Percentiles rank a stretch among this genome's conserved stretches.
phyloP scores from a whole-genome alignment of 2,888 invertebrate genomes.

The Lamellibrachia satsuma region DNA sequence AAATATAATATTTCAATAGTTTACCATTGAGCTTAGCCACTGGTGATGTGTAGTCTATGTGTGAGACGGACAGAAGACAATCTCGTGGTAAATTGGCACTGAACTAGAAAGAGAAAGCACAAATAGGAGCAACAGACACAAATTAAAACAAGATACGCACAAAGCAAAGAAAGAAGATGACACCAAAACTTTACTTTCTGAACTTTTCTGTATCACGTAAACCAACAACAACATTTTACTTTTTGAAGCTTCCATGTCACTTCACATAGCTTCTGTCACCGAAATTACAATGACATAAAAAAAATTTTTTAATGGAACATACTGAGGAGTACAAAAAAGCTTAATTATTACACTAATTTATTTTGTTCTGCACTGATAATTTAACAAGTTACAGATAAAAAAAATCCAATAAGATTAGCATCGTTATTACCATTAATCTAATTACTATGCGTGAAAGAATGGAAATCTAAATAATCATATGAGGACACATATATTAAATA shows the following conservation, averaged over 20 bases:
- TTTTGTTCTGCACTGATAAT: neutral
- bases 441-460: neutral
- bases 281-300: neutral
- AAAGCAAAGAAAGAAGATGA: neutral
- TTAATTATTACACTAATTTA: neutral
- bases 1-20: neutral
- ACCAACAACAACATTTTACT: neutral
- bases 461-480: neutral
- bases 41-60: slow-evolving; percentile 69
- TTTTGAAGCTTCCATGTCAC: neutral
- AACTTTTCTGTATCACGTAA: neutral
- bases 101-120: neutral
- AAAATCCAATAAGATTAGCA: too few relatives aligned
- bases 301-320: neutral
- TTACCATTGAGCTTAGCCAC: slow-evolving; percentile 72
- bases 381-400: neutral
- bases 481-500: neutral
- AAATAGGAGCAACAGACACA: neutral
- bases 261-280: neutral
- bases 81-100: neutral
- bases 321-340: neutral
- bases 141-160: neutral
- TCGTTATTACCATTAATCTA: neutral
- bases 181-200: neutral
- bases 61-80: slow-evolving; percentile 33